Percentiles rank a stretch among this genome's conserved stretches.
These are phyloP conservation scores for rat (Rattus norvegicus) DNA, from an alignment of 2,113 vertebrate genomes.

Conservation along the genomic window GRCr8 NC_086019.1:23534501-23535000, in stretches of 20 bases:
- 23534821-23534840: neutral
- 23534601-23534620: neutral
- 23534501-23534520: neutral
- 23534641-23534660: neutral
- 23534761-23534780: neutral
- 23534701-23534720: neutral
- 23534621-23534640: neutral
- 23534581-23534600: neutral
- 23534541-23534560: neutral
- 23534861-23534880: constrained; percentile 3
- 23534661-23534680: constrained; percentile 30
- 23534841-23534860: neutral
- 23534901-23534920: constrained; percentile 10
- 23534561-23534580: neutral
- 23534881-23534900: constrained; percentile 15
- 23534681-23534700: neutral
- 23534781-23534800: neutral
- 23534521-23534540: constrained; percentile 15
- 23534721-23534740: neutral
- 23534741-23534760: neutral
- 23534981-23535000: constrained; percentile 9
- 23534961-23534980: constrained; percentile 22
- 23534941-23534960: neutral
- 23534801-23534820: constrained; percentile 29
- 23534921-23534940: constrained; percentile 9